Evolutionary conservation across 2,888 invertebrate genomes (phyloP), one percentile per base, ranked within the genome.

Genomic region (Yponomeuta evonymella): DNA sequence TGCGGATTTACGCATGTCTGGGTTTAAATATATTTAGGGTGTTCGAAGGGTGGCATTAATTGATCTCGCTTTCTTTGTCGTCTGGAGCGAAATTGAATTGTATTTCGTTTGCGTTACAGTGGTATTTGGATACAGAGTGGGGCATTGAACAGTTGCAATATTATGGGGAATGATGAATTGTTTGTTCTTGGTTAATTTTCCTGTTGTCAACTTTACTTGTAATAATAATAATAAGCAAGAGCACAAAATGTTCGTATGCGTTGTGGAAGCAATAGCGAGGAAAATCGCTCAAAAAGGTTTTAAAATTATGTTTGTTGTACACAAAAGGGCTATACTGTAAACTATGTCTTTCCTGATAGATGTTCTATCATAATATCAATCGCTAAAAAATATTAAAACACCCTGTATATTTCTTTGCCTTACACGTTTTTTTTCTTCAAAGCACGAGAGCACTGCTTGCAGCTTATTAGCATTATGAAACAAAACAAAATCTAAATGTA

Each of bases 21-120:
- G 66, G n/a, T 70, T 30, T 67, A 48, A 33, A 70, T 70, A 66
- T 70, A 68, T 48, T 68, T 48, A 68, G 68, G 68, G 68, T 68
- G 68, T 51, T 68, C 23, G 58, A 62, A 36, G 69, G 69, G 69
- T 69, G 69, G 51, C 48, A 62, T 68, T 69, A 63, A 69, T 63
- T 69, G 62, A 63, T 63, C 36, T 15, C 62, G 10, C 64, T n/a
- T 64, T 29, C 30, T 43, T 43, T 64, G 23, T 10, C 3, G 64
- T 11, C 23, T 10, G 5, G n/a, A 30, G 64, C 23, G 29, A 64
- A 11, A 64, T 30, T 23, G 29, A 64, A 10, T 3, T 10, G 11
- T 30, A 30, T 30, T 30, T 64, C 11, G 64, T 64, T 64, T 29
- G 64, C n/a, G 64, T 23, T 64, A 30, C 9, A 30, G 23, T 64